phyloP scores from a whole-genome alignment of 2,797 vertebrate genomes.

The Triplophysa bombifrons region DNA sequence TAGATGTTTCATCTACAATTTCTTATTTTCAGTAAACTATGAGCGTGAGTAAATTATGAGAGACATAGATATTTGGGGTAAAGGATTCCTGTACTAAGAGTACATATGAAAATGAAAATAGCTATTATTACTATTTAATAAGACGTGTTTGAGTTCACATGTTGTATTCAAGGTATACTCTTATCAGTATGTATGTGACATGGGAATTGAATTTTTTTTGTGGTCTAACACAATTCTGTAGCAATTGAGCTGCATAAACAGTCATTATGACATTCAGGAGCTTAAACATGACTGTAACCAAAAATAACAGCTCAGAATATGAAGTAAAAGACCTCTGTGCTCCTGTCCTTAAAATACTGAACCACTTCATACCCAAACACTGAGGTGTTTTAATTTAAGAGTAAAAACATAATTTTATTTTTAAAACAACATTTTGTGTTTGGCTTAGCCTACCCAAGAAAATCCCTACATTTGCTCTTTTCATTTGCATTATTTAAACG shows the following conservation, averaged over 20 bases:
- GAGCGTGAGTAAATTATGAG: too few species aligned
- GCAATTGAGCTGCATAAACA: too few species aligned
- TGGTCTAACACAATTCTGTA: too few species aligned
- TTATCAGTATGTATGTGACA: too few species aligned
- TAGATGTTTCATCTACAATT: background rate
- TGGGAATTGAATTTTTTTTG: too few species aligned
- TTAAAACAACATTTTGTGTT: background rate
- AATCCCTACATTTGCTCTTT: background rate
- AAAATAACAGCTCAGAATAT: slow-evolving; percentile 7
- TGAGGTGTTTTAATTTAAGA: slow-evolving; percentile 7
- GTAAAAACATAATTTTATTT: slow-evolving; percentile 19
- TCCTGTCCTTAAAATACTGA: slow-evolving; percentile 1
- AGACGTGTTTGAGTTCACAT: too few species aligned
- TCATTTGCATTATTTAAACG: background rate
- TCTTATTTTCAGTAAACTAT: background rate
- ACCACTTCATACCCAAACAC: background rate
- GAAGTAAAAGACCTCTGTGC: background rate
- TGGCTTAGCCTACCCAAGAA: background rate
- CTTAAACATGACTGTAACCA: background rate
- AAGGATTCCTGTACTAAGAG: too few species aligned
- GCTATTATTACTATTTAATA: too few species aligned
- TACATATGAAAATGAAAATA: too few species aligned
- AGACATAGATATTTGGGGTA: too few species aligned
- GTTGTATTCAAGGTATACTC: too few species aligned
- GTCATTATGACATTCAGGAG: too few species aligned